Evolutionary conservation across 2,113 vertebrate species (phyloP).

Genomic region (Papio anubis): DNA sequence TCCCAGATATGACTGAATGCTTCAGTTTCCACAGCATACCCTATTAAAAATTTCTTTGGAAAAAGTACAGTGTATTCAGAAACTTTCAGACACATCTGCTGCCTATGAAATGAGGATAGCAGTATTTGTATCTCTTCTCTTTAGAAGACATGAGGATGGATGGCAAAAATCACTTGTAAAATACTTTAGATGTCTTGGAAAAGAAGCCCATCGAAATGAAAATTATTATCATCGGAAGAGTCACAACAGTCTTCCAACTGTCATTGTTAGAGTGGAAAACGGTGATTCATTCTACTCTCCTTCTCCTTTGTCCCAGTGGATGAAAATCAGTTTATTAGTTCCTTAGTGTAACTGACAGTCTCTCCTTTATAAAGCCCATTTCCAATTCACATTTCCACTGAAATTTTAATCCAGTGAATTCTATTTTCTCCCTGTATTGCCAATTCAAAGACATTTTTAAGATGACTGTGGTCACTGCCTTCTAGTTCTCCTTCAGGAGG

Average conservation of each 20-base stretch:
- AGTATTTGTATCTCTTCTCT: constrained; percentile 58
- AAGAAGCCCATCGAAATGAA: constrained; percentile 66
- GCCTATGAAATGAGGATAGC: constrained; percentile 57
- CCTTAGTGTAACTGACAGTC: constrained; percentile 68
- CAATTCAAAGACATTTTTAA: constrained; percentile 56
- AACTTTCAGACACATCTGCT: constrained; percentile 45
- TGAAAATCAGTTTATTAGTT: constrained; percentile 76
- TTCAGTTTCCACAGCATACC: constrained; percentile 42
- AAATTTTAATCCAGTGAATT: constrained; percentile 70
- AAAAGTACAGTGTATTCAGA: constrained; percentile 34
- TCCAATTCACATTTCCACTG: constrained; percentile 64
- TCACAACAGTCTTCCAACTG: constrained; percentile 67
- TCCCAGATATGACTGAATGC: constrained; percentile 1
- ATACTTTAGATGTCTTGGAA: constrained; percentile 64
- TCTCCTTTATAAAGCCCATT: constrained; percentile 65
- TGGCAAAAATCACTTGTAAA: constrained; percentile 68
- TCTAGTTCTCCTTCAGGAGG: constrained; percentile 57
- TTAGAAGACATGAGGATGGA: constrained; percentile 55
- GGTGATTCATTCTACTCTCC: constrained; percentile 60
- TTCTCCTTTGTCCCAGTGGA: constrained; percentile 72
- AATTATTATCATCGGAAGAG: constrained; percentile 73
- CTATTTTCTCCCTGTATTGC: constrained; percentile 55
- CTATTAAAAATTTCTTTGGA: constrained; percentile 63
- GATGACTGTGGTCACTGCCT: constrained; percentile 13
- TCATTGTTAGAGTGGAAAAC: constrained; percentile 71